These are phyloP conservation scores for Pteropus alecto DNA, from an alignment of 2,113 vertebrate genomes.

Conservation along the genomic window DNA sequence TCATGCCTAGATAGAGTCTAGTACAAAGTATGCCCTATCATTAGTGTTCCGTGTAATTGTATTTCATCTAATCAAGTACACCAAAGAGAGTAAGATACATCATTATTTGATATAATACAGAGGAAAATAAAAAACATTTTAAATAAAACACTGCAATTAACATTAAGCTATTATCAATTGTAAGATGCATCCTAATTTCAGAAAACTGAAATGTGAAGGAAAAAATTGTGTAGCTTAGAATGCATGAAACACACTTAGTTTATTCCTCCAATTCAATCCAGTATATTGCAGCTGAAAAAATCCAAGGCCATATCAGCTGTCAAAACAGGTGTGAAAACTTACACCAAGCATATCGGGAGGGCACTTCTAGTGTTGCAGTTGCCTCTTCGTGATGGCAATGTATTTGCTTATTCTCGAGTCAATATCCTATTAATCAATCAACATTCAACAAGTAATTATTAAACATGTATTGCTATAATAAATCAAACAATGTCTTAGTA, in stretches of 20 bases:
- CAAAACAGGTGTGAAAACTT: not conserved
- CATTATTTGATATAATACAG: not conserved
- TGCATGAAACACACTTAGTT: not conserved
- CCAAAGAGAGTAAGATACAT: not conserved
- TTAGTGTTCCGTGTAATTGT: not conserved
- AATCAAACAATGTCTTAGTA: not conserved
- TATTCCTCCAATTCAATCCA: not conserved
- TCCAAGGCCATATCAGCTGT: not conserved
- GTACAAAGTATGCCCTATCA: not conserved
- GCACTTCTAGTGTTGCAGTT: not conserved
- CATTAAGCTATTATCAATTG: not conserved
- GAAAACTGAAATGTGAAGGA: not conserved
- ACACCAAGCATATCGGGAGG: not conserved
- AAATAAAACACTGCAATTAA: not conserved
- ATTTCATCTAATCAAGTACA: not conserved
- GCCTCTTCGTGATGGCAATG: not conserved
- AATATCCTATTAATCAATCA: not conserved
- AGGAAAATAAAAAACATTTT: not conserved
- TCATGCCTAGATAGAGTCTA: not conserved
- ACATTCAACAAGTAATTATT: not conserved
- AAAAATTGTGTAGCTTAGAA: not conserved
- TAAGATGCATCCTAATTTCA: not conserved
- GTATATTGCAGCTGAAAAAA: not conserved
- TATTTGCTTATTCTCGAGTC: not conserved
- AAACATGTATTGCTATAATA: not conserved